Evolutionary conservation across 1,140 invertebrate species (phyloP).

Genomic region (Trypoxylus dichotomus): DNA sequence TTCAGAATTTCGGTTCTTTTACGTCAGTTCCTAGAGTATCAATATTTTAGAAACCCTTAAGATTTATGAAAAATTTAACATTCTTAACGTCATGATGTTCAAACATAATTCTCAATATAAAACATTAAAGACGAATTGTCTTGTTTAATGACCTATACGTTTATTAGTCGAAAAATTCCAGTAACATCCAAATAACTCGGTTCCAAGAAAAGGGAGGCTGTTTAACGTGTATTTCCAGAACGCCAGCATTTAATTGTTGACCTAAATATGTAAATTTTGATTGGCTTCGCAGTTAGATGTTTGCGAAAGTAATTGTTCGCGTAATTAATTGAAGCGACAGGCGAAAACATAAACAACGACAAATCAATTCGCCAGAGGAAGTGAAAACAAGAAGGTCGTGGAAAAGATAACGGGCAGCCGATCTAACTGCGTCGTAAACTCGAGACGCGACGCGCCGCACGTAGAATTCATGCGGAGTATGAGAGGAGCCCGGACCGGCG

Average conservation of each 20-base stretch:
- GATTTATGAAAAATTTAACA: no score
- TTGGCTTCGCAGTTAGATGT: not conserved
- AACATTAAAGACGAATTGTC: no score
- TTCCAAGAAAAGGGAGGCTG: no score
- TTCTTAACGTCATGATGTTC: no score
- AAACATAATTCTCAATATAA: no score
- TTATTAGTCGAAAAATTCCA: no score
- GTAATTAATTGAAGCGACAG: not conserved
- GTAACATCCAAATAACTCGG: no score
- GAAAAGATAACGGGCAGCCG: not conserved
- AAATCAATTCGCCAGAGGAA: not conserved
- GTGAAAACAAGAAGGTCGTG: not conserved
- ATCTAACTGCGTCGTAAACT: not conserved
- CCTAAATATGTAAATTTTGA: not conserved
- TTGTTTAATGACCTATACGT: no score
- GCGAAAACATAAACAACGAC: not conserved
- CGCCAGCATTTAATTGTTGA: not conserved
- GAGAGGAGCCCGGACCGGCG: constrained; percentile 9
- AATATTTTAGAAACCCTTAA: no score
- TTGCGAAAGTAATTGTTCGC: not conserved
- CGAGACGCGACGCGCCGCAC: not conserved
- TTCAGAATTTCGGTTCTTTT: no score
- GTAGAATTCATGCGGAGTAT: not conserved
- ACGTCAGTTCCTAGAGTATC: no score
- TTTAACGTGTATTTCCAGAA: not conserved